Evolutionary conservation across 2,797 vertebrate species (phyloP).

Genomic region (Dipus sagitta): DNA sequence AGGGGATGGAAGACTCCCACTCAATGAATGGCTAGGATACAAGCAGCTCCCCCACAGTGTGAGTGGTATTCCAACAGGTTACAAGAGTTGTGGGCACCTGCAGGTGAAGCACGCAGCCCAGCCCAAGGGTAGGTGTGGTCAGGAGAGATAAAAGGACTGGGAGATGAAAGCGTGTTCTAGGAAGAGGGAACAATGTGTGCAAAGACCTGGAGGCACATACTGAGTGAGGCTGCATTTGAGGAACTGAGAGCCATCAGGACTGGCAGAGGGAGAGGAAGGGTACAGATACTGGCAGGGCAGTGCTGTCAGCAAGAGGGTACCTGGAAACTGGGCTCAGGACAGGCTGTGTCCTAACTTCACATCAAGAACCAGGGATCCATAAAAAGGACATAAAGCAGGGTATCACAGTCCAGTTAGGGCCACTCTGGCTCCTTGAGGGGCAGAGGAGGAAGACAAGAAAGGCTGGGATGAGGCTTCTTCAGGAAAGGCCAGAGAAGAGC

Average conservation of each 20-base stretch:
- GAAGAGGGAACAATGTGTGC: slow-evolving; percentile 55
- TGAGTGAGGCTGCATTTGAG: slow-evolving; percentile 1
- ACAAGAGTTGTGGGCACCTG: background rate
- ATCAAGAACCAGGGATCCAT: background rate
- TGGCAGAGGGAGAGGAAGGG: slow-evolving; percentile 19
- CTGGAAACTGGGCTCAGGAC: background rate
- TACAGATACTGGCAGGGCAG: background rate
- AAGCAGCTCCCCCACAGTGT: background rate
- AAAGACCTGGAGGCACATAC: slow-evolving; percentile 53
- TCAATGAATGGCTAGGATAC: background rate
- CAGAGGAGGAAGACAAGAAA: background rate
- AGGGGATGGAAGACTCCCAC: background rate
- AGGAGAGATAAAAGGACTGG: slow-evolving; percentile 20
- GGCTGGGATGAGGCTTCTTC: background rate
- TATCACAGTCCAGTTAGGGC: background rate
- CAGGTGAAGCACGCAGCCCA: background rate
- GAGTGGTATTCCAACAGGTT: slow-evolving; percentile 9
- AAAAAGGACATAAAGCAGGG: background rate
- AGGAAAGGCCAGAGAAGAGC: background rate
- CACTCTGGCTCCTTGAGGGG: background rate
- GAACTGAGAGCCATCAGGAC: background rate
- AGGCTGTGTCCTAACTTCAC: background rate
- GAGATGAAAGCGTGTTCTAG: slow-evolving; percentile 50
- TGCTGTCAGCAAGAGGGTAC: background rate
- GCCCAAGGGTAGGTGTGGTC: background rate